These are phyloP conservation scores for Sinocyclocheilus maitianheensis DNA, from an alignment of 2,113 vertebrate genomes.

Conservation along the genomic window DNA sequence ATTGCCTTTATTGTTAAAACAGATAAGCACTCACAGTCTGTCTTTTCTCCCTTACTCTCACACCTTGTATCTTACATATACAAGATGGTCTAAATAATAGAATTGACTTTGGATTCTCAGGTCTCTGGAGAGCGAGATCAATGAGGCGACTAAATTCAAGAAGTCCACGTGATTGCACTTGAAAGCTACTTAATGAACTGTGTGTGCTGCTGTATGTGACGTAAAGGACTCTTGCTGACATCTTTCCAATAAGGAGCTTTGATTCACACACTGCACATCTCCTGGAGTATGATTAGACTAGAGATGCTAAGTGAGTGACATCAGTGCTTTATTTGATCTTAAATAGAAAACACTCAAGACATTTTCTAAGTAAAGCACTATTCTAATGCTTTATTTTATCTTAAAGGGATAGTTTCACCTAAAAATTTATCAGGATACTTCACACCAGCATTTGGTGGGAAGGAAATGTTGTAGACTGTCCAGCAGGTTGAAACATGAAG, in stretches of 20 bases:
- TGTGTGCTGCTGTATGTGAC: neutral
- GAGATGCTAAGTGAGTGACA: neutral
- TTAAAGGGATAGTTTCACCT: neutral
- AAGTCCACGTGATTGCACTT: constrained; percentile 27
- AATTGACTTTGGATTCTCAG: constrained; percentile 21
- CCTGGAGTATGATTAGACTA: neutral
- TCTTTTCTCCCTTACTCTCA: neutral
- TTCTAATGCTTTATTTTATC: neutral
- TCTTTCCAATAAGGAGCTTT: constrained; percentile 1
- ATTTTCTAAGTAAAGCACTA: no score
- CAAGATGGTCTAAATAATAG: neutral
- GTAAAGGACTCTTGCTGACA: constrained; percentile 1
- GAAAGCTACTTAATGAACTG: constrained; percentile 28
- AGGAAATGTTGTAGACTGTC: no score
- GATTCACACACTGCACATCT: constrained; percentile 3
- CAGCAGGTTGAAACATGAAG: neutral
- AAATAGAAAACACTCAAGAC: neutral
- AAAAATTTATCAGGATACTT: neutral
- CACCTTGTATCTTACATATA: neutral
- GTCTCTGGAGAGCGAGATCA: constrained; percentile 1
- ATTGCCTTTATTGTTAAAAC: constrained; percentile 30
- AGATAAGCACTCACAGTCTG: neutral
- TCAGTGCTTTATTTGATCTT: neutral
- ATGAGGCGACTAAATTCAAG: constrained; percentile 13
- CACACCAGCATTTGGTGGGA: neutral